Evolutionary conservation across 2,113 vertebrate genomes (phyloP).

Genomic region (Rousettus leschenaultii): DNA sequence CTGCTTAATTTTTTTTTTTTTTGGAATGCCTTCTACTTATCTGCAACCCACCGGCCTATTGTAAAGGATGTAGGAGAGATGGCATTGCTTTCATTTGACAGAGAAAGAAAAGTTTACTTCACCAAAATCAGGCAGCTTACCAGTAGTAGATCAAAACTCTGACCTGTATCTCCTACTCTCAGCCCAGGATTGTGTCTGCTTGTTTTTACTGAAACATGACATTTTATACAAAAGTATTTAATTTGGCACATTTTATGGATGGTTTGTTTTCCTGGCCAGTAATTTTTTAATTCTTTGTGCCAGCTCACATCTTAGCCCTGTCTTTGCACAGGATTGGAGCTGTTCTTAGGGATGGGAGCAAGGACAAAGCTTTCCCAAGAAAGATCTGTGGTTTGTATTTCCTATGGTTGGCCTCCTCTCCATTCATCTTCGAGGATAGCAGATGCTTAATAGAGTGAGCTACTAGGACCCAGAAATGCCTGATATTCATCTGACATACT

Average conservation of each 20-base stretch:
- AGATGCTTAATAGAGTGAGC: background rate
- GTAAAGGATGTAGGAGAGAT: slow-evolving; percentile 25
- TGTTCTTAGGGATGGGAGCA: background rate
- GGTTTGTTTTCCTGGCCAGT: background rate
- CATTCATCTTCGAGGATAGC: background rate
- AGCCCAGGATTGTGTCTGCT: background rate
- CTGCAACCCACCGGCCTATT: slow-evolving; percentile 1
- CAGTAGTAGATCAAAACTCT: background rate
- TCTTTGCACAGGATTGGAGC: background rate
- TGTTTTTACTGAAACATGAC: background rate
- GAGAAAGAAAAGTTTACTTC: slow-evolving; percentile 36
- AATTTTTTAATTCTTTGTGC: background rate
- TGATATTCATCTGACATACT: slow-evolving; percentile 2
- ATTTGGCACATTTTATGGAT: background rate
- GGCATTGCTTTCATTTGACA: background rate
- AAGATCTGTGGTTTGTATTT: background rate
- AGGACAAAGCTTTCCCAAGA: background rate
- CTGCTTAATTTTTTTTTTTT: background rate
- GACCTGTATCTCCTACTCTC: background rate
- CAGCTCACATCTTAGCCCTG: background rate
- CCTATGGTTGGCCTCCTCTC: background rate
- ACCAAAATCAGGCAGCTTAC: background rate
- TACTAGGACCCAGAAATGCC: background rate
- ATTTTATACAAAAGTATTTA: background rate
- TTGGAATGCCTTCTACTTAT: slow-evolving; percentile 12